Evolutionary conservation across 2,888 invertebrate species (phyloP).

Genomic region (Sinohyriopsis cumingii): DNA sequence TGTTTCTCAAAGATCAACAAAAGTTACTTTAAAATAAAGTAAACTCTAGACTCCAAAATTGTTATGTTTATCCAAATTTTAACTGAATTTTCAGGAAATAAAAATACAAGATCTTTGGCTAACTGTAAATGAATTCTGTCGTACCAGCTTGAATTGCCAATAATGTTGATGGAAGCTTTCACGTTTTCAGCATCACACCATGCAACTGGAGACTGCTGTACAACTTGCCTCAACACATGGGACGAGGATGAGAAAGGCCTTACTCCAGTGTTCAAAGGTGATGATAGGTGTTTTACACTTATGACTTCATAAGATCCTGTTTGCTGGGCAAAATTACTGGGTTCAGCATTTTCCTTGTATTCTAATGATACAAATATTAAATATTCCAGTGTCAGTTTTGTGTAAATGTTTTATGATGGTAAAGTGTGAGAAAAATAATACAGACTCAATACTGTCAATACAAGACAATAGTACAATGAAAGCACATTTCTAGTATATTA

Average conservation of each 20-base stretch:
- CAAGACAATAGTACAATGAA: too few relatives aligned
- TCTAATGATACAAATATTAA: constrained; percentile 15
- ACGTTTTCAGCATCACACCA: constrained; percentile 60
- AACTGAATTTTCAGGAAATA: too few relatives aligned
- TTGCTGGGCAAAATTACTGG: constrained; percentile 66
- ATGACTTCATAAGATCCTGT: constrained; percentile 67
- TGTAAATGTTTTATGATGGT: too few relatives aligned
- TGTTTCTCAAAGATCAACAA: too few relatives aligned
- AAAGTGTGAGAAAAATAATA: too few relatives aligned
- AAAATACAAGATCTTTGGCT: too few relatives aligned
- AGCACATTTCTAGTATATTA: too few relatives aligned
- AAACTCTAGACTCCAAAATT: too few relatives aligned
- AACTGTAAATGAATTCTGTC: constrained; percentile 1
- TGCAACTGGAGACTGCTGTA: constrained; percentile 55
- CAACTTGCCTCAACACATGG: constrained; percentile 64
- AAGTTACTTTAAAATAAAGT: too few relatives aligned
- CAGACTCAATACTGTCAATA: too few relatives aligned
- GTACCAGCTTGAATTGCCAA: constrained; percentile 65
- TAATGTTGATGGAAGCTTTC: constrained; percentile 49
- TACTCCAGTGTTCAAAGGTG: too few relatives aligned
- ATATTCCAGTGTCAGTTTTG: not conserved
- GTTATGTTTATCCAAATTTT: too few relatives aligned
- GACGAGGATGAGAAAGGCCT: constrained; percentile 23
- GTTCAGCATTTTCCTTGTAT: constrained; percentile 49
- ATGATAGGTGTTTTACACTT: constrained; percentile 8